These are phyloP conservation scores for Euthynnus affinis DNA, from an alignment of 2,797 vertebrate species.

Conservation along the genomic window DNA sequence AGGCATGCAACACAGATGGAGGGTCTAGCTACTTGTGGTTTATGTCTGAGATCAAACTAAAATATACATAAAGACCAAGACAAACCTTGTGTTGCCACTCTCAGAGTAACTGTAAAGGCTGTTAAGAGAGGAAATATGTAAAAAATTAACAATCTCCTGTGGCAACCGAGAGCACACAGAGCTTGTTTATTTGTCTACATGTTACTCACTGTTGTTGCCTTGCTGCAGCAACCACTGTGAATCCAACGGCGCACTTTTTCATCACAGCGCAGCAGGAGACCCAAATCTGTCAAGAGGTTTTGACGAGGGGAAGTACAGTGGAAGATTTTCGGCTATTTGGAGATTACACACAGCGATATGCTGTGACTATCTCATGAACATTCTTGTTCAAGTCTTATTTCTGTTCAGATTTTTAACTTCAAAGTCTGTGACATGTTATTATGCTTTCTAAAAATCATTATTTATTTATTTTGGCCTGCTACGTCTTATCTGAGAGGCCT, in stretches of 20 bases:
- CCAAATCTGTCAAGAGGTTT: conserved; percentile 76
- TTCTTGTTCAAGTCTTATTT: conserved; percentile 44
- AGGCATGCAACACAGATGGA: conserved; percentile 64
- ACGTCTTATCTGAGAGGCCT: conserved; percentile 43
- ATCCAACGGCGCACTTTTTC: conserved; percentile 57
- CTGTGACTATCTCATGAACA: conserved; percentile 21
- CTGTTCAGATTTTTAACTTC: conserved; percentile 50
- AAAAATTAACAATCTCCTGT: conserved; percentile 27
- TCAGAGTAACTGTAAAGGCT: too few relatives aligned
- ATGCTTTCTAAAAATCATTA: conserved; percentile 57
- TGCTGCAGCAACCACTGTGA: conserved; percentile 64
- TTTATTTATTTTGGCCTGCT: conserved; percentile 54
- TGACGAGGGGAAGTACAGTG: conserved; percentile 59
- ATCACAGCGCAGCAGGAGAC: conserved; percentile 67
- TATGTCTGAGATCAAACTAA: conserved; percentile 57
- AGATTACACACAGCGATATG: conserved; percentile 59
- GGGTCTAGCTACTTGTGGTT: conserved; percentile 50
- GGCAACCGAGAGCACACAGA: conserved; percentile 9
- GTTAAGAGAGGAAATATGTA: not conserved
- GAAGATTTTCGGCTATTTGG: conserved; percentile 63
- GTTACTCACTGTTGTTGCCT: conserved; percentile 13
- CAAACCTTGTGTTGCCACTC: not conserved
- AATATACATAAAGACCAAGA: conserved; percentile 66
- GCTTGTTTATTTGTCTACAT: conserved; percentile 30
- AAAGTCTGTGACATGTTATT: conserved; percentile 55